These are phyloP conservation scores for Mustelus asterias DNA, from an alignment of 2,113 vertebrate species.

Conservation along the genomic window DNA sequence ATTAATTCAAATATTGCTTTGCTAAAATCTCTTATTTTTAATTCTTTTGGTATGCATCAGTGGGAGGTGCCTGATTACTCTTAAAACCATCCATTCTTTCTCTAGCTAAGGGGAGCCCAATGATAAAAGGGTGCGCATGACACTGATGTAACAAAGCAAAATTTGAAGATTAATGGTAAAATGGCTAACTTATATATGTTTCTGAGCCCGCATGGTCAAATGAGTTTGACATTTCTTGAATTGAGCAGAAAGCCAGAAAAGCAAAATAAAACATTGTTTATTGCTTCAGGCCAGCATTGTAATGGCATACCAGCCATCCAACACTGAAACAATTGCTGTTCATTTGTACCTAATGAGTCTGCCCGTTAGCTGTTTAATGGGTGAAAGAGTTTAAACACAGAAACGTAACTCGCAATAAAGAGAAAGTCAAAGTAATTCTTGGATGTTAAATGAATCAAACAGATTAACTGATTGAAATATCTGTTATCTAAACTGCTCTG, in stretches of 20 bases:
- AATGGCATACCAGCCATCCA: neutral
- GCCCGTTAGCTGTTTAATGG: constrained; percentile 12
- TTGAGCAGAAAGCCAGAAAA: neutral
- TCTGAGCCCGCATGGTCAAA: neutral
- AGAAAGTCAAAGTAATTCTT: neutral
- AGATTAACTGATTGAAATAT: neutral
- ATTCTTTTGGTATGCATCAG: neutral
- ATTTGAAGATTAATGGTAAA: neutral
- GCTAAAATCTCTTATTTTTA: neutral
- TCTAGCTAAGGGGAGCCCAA: neutral
- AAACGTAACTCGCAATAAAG: neutral
- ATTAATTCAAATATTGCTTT: neutral
- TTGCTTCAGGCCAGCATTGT: neutral
- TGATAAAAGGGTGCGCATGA: neutral
- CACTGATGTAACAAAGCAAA: neutral
- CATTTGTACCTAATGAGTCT: neutral
- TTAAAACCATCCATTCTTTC: neutral
- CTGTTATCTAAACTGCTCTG: neutral
- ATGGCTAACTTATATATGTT: neutral
- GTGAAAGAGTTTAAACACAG: neutral
- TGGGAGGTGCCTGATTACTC: neutral
- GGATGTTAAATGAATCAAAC: neutral
- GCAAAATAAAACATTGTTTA: neutral
- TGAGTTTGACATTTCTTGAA: constrained; percentile 19
- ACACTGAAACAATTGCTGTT: constrained; percentile 1